phyloP scores from a whole-genome alignment of 2,113 vertebrate species.

The Crotalus horridus region DNA sequence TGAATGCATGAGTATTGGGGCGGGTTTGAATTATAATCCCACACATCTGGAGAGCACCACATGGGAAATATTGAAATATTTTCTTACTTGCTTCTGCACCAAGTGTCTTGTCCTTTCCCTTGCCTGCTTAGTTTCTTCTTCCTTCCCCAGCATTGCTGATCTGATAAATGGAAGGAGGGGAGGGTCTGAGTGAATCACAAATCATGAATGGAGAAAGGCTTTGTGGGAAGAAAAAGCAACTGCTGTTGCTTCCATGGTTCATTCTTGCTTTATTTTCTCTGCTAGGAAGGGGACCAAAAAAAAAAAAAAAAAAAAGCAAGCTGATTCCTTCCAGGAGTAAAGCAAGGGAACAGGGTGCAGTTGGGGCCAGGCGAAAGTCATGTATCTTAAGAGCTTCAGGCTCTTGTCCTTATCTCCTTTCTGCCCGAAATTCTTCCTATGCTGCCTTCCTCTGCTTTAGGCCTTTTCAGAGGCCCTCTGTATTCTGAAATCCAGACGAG shows the following conservation, averaged over 20 bases:
- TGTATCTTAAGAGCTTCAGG: no score
- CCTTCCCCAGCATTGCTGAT: not conserved
- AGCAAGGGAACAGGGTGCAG: not conserved
- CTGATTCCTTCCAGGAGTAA: not conserved
- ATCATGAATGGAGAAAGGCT: not conserved
- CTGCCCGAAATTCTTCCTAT: not conserved
- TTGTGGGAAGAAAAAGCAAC: not conserved
- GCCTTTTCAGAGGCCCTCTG: no score
- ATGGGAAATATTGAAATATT: not conserved
- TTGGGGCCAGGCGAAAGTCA: not conserved
- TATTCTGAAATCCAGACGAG: not conserved
- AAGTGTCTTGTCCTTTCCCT: not conserved
- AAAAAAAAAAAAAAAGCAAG: accelerated
- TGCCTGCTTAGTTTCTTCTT: not conserved
- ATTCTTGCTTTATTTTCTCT: not conserved
- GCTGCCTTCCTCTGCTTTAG: not conserved
- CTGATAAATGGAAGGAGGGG: no score
- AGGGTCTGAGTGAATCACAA: not conserved
- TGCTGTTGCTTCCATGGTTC: not conserved
- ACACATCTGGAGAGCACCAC: not conserved
- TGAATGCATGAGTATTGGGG: not conserved
- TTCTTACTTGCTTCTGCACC: not conserved
- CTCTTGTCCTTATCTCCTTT: not conserved
- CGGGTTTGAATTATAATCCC: not conserved
- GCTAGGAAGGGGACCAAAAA: not conserved